Conservation (phyloP, 2,888 invertebrate genomes). For the Acleris laterana region DNA sequence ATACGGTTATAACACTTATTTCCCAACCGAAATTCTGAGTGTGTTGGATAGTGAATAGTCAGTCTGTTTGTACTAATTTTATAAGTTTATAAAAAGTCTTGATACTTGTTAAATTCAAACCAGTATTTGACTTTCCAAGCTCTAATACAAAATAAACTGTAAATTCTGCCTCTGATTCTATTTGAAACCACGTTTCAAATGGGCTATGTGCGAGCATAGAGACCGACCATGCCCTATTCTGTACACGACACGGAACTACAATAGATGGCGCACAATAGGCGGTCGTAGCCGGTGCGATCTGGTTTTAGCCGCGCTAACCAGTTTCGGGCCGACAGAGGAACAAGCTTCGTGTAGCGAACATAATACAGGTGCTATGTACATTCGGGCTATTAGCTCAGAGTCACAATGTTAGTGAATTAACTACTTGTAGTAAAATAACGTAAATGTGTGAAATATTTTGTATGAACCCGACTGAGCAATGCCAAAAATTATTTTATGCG, state of each 20-base stretch:
- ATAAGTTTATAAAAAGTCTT: no score
- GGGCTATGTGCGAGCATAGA: neutral
- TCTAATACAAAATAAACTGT: no score
- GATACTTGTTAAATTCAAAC: no score
- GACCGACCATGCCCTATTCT: slow-evolving; percentile 2
- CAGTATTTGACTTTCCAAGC: no score
- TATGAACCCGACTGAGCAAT: no score
- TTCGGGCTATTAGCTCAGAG: neutral
- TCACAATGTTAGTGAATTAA: neutral
- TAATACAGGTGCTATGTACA: neutral
- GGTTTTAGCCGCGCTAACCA: neutral
- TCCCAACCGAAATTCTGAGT: no score
- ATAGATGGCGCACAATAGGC: slow-evolving; percentile 2
- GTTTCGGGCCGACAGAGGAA: neutral
- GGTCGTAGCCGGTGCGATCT: slow-evolving; percentile 1
- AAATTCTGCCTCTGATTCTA: neutral
- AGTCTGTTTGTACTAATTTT: no score
- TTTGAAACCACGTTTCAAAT: slow-evolving; percentile 1
- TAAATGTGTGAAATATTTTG: no score
- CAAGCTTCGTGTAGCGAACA: neutral
- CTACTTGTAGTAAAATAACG: neutral
- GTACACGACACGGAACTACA: slow-evolving; percentile 2
- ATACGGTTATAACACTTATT: no score
- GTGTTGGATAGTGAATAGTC: no score
- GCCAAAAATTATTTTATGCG: no score